Conservation (phyloP, 2,888 invertebrate genomes). For the Rhingia rostrata region DNA sequence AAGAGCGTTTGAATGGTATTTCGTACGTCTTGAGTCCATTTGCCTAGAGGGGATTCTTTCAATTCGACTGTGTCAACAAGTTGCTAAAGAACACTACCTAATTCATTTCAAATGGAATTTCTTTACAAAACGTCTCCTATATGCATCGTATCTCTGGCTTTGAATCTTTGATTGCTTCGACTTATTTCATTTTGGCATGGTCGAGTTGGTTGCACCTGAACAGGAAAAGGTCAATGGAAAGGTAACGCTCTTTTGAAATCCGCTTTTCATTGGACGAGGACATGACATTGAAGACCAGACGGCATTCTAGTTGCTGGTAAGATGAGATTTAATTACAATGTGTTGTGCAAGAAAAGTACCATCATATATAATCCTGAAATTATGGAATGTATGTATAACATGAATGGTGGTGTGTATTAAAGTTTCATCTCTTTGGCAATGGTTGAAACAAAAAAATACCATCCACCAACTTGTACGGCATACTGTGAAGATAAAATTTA, state of each 20-base stretch:
- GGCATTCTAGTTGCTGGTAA: no score
- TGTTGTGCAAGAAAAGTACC: neutral
- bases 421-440: no score
- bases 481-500: constrained; percentile 10
- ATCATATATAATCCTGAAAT: neutral
- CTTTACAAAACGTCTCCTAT: constrained; percentile 13
- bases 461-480: neutral
- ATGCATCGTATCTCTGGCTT: constrained; percentile 54
- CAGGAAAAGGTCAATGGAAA: constrained; percentile 39
- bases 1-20: constrained; percentile 56
- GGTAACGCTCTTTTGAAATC: neutral
- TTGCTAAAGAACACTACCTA: constrained; percentile 44
- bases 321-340: no score
- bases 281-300: constrained; percentile 15
- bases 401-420: no score
- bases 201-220: constrained; percentile 35
- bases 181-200: constrained; percentile 1
- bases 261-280: neutral
- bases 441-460: neutral
- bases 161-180: constrained; percentile 65
- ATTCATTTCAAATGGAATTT: constrained; percentile 66
- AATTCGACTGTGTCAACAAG: constrained; percentile 65
- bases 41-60: constrained; percentile 42
- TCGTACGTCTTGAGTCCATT: constrained; percentile 44
- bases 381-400: neutral